Evolutionary conservation across 1,140 invertebrate species (phyloP).

Genomic region (Heterodera schachtii): DNA sequence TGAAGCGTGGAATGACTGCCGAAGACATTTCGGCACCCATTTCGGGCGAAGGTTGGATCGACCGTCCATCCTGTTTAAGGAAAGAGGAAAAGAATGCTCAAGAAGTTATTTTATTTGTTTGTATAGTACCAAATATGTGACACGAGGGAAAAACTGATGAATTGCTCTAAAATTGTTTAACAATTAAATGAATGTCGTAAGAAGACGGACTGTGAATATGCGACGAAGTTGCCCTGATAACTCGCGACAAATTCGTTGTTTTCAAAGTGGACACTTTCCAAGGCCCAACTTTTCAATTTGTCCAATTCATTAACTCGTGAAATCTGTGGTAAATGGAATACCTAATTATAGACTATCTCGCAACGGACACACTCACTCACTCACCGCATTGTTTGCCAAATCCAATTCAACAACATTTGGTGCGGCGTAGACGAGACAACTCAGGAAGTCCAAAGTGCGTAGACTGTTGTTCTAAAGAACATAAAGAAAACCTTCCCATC

Average conservation of each 20-base stretch:
- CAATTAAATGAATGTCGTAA: neutral
- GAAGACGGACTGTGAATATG: conserved; percentile 17
- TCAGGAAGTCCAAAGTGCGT: conserved; percentile 33
- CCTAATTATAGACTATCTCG: too few species aligned
- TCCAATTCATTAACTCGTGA: conserved; percentile 37
- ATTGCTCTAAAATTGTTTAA: conserved; percentile 38
- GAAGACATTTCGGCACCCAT: neutral
- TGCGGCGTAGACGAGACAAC: conserved; percentile 34
- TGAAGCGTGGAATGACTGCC: neutral
- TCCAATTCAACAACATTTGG: conserved; percentile 47
- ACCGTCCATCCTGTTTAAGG: neutral
- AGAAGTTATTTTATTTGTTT: neutral
- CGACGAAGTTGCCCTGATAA: neutral
- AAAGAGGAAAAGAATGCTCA: too few species aligned
- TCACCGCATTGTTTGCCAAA: conserved; percentile 44
- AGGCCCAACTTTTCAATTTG: conserved; percentile 32
- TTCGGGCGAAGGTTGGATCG: conserved; percentile 1
- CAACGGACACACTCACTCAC: neutral
- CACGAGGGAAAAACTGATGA: conserved; percentile 45
- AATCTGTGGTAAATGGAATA: conserved; percentile 36
- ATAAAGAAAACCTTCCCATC: neutral
- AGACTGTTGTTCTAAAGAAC: conserved; percentile 39
- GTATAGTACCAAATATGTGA: conserved; percentile 42
- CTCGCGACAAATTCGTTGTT: conserved; percentile 38
- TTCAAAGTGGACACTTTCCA: conserved; percentile 46